Base-by-base conservation (phyloP, 2,888 invertebrate genomes). In the Schizotus pectinicornis region DNA sequence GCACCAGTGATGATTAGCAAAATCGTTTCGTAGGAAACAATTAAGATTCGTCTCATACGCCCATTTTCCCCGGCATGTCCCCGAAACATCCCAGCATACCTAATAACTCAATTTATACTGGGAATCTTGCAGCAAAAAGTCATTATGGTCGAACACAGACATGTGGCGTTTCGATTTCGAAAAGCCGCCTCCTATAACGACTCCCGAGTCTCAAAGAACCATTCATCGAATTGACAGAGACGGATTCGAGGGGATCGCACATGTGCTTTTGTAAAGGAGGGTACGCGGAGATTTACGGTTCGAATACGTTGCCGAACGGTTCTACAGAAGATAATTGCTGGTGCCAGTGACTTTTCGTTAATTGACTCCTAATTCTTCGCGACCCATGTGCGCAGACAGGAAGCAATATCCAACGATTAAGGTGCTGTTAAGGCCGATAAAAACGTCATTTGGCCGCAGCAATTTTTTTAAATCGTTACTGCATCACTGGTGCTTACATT, bases 201-300 rank as follows among this genome's bases (percentile, higher is more conserved):
- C 22, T 22, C 5, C 22, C 5, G n/a, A 22, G 22, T 22, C 5
- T 22, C 22, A 22, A 67, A 62, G 65, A 59, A 59, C 66, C 59
- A 67, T 69, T 68, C 67, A 68, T 66, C 62, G 64, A 65, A 66
- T 63, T 67, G 67, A 69, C 67, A 67, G 67, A 65, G 63, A 59
- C 50, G 62, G 67, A 67, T 69, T 22, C 22, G 22, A 22, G 22
- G 22, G 22, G 22, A 22, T 22, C 22, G 5, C 22, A 62, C 55
- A 59, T 60, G 62, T 62, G 66, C 53, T 42, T 14, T 41, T 9
- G 42, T 31, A 9, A 42, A 42, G 31, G 32, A 42, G 31, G 32
- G 42, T 30, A 14, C 13, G 6, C 22, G 8, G 6, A 42, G 32
- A 42, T 42, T 42, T 42, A 42, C 31, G 42, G n/a, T 12, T 32